A percentile compares a stretch with the other conserved stretches of the same genome.
phyloP scores from a whole-genome alignment of 2,797 vertebrate genomes.

The Falco biarmicus region DNA sequence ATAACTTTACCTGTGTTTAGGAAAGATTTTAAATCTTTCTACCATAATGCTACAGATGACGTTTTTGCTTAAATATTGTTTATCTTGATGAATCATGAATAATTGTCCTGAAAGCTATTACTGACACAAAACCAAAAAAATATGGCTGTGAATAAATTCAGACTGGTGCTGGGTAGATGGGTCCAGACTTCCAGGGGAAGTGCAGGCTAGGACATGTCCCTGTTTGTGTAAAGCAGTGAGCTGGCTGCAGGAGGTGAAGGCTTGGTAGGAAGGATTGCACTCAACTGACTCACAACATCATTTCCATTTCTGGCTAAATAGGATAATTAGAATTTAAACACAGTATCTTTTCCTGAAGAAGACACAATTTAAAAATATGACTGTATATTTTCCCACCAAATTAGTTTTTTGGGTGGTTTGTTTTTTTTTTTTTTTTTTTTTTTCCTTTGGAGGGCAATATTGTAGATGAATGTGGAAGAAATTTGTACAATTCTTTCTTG shows the following conservation, averaged over 20 bases:
- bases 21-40: neutral
- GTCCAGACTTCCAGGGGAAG: neutral
- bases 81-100: neutral
- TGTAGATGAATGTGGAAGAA: neutral
- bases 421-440: too few relatives aligned
- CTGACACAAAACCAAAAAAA: neutral
- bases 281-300: neutral
- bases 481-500: neutral
- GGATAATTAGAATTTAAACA: neutral
- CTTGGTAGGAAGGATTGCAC: neutral
- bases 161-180: neutral
- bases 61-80: neutral
- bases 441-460: neutral
- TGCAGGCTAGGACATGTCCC: neutral
- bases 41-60: neutral
- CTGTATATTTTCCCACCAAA: neutral
- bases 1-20: neutral
- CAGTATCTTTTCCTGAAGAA: neutral
- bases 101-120: neutral
- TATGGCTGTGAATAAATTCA: neutral
- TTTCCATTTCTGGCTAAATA: neutral
- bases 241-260: neutral
- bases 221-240: neutral
- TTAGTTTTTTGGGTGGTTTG: neutral
- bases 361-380: neutral